phyloP scores from a whole-genome alignment of 2,888 invertebrate genomes.

The Hoplodrina blanda region DNA sequence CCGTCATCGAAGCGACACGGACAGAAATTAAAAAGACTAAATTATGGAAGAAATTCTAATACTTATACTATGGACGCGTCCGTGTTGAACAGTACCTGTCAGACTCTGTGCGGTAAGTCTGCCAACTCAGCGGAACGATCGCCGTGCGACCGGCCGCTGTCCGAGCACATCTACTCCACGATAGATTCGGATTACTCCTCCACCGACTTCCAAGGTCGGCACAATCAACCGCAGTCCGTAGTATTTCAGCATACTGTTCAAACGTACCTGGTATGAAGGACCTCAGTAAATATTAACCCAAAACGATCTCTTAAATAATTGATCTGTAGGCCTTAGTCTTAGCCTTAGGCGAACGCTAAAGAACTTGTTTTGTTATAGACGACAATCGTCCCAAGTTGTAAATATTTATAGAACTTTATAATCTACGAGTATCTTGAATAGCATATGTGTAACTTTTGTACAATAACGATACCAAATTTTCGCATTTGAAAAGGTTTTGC shows the following conservation, averaged over 20 bases:
- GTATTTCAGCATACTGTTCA: slow-evolving; percentile 88
- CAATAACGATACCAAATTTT: slow-evolving; percentile 90
- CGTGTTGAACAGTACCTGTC: slow-evolving; percentile 91
- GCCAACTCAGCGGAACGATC: slow-evolving; percentile 90
- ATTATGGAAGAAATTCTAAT: slow-evolving; percentile 95
- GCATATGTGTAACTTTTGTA: slow-evolving; percentile 86
- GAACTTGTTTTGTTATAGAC: slow-evolving; percentile 80
- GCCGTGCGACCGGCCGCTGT: slow-evolving; percentile 93
- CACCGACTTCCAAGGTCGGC: slow-evolving; percentile 83
- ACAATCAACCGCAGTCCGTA: slow-evolving; percentile 85
- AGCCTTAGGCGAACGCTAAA: slow-evolving; percentile 81
- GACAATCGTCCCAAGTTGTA: slow-evolving; percentile 83
- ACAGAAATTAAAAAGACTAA: slow-evolving; percentile 89
- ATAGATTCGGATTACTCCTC: slow-evolving; percentile 97
- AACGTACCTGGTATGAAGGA: slow-evolving; percentile 86
- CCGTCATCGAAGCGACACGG: slow-evolving; percentile 94
- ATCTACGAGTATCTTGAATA: slow-evolving; percentile 73
- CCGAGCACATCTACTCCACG: slow-evolving; percentile 97
- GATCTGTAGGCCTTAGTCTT: slow-evolving; percentile 79
- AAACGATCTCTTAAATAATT: slow-evolving; percentile 83
- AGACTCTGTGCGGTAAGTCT: slow-evolving; percentile 90
- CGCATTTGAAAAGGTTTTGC: slow-evolving; percentile 86
- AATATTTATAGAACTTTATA: slow-evolving; percentile 82
- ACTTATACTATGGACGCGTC: slow-evolving; percentile 95
- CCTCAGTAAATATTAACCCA: slow-evolving; percentile 71